Percentiles rank a stretch among this genome's conserved stretches.
These are phyloP conservation scores for Diogma glabrata DNA, from an alignment of 2,888 invertebrate genomes.

Conservation along the genomic window DNA sequence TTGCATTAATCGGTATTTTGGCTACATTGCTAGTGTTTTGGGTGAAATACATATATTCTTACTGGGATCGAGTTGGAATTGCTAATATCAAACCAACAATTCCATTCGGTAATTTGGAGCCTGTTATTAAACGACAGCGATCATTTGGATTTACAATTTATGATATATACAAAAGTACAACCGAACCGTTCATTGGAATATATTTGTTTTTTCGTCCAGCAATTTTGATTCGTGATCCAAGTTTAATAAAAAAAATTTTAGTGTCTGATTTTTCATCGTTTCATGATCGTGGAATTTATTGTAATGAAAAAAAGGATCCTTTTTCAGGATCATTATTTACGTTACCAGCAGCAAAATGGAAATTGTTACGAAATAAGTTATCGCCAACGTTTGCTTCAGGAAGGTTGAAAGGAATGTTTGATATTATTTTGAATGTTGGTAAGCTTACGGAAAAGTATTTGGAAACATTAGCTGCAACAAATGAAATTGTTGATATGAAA, in stretches of 20 bases:
- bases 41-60: constrained; percentile 23
- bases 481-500: constrained; percentile 38
- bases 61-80: constrained; percentile 49
- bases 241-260: constrained; percentile 47
- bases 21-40: too few species aligned
- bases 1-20: too few species aligned
- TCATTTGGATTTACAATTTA: constrained; percentile 50
- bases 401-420: constrained; percentile 53
- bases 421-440: constrained; percentile 44
- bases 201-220: constrained; percentile 50
- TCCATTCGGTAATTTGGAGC: constrained; percentile 49
- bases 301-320: constrained; percentile 47
- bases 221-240: constrained; percentile 49
- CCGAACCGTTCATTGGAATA: constrained; percentile 40
- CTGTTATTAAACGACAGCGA: constrained; percentile 41
- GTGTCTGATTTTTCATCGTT: constrained; percentile 52
- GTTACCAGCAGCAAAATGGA: constrained; percentile 48
- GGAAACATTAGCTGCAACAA: constrained; percentile 27
- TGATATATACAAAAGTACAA: constrained; percentile 41
- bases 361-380: constrained; percentile 46
- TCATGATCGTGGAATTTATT: constrained; percentile 50
- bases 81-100: constrained; percentile 44
- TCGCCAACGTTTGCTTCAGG: constrained; percentile 55
- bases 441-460: constrained; percentile 40
- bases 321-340: constrained; percentile 49